A percentile compares a stretch with the other conserved stretches of the same genome.
Conservation (phyloP, 2,888 invertebrate genomes). For the Limulus polyphemus region DNA sequence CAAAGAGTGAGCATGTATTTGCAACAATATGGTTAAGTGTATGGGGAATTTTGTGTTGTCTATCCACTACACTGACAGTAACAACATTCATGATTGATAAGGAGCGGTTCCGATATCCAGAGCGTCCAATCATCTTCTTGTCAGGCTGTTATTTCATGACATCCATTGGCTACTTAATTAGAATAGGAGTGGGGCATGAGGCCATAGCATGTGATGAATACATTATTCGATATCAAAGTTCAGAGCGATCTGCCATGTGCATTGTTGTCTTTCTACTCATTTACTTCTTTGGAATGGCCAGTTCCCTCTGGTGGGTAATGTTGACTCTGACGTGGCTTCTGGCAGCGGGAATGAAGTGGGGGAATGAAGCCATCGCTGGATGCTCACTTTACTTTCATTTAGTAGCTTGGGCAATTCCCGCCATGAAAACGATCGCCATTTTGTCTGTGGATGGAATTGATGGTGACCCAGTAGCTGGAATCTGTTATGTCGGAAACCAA, state of each 20-base stretch:
- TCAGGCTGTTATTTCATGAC: conserved; percentile 94
- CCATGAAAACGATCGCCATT: conserved; percentile 80
- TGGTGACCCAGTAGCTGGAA: conserved; percentile 90
- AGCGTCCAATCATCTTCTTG: conserved; percentile 92
- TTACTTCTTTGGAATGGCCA: conserved; percentile 98
- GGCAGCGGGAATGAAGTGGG: conserved; percentile 96
- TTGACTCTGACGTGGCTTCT: conserved; percentile 96
- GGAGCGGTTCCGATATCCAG: conserved; percentile 68
- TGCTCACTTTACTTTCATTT: conserved; percentile 93
- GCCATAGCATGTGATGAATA: conserved; percentile 63
- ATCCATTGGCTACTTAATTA: conserved; percentile 70
- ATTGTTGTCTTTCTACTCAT: conserved; percentile 86
- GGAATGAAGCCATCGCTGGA: conserved; percentile 90
- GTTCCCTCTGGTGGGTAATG: too few relatives aligned
- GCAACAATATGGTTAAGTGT: conserved; percentile 90
- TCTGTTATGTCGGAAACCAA: too few relatives aligned
- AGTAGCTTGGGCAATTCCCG: conserved; percentile 90
- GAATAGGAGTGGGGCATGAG: conserved; percentile 63
- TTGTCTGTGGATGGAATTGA: conserved; percentile 81
- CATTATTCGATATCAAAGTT: conserved; percentile 34
- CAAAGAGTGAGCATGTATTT: conserved; percentile 80
- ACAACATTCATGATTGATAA: conserved; percentile 95
- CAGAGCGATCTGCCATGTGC: conserved; percentile 58
- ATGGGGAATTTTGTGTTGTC: conserved; percentile 91
- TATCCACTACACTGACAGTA: conserved; percentile 89